Percentiles rank a stretch among this genome's conserved stretches.
These are phyloP conservation scores for Nerophis lumbriciformis DNA, from an alignment of 2,113 vertebrate genomes.

Conservation along the genomic window DNA sequence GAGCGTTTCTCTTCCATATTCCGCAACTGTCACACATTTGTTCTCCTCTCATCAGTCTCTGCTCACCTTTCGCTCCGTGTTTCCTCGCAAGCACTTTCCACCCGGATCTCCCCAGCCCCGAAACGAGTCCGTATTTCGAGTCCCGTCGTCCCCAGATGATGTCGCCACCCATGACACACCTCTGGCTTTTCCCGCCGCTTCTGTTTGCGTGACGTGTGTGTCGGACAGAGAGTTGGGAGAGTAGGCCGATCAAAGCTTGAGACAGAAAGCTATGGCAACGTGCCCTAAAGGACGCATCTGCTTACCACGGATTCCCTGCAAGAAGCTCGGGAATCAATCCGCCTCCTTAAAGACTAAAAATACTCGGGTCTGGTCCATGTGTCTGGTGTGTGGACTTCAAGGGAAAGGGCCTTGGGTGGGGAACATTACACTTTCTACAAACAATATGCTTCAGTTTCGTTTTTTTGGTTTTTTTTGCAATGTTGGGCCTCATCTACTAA, in stretches of 20 bases:
- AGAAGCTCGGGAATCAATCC: conserved; percentile 15
- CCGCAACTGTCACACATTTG: conserved; percentile 31
- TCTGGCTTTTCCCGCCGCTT: conserved; percentile 53
- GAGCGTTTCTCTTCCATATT: conserved; percentile 25
- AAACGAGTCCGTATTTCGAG: conserved; percentile 11
- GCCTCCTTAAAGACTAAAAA: conserved; percentile 20
- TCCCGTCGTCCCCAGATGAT: conserved; percentile 50
- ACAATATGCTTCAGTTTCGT: neutral
- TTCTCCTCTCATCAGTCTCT: conserved; percentile 8
- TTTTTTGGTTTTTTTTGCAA: no score
- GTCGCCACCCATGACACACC: conserved; percentile 71
- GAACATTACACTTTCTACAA: neutral
- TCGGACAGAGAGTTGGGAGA: neutral
- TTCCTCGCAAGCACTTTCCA: conserved; percentile 18
- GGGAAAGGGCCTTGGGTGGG: conserved; percentile 15
- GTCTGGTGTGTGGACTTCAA: conserved; percentile 13
- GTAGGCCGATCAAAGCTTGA: conserved; percentile 52
- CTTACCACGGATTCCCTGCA: conserved; percentile 33
- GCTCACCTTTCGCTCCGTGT: conserved; percentile 13
- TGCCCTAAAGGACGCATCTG: conserved; percentile 38
- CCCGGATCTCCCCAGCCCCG: conserved; percentile 13
- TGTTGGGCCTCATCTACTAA: no score
- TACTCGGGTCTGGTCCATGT: neutral
- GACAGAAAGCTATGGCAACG: conserved; percentile 32
- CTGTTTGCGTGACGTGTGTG: conserved; percentile 29